A percentile compares a stretch with the other conserved stretches of the same genome.
Conservation (phyloP, 2,888 invertebrate genomes). For the Rhagophthalmus giganteus region DNA sequence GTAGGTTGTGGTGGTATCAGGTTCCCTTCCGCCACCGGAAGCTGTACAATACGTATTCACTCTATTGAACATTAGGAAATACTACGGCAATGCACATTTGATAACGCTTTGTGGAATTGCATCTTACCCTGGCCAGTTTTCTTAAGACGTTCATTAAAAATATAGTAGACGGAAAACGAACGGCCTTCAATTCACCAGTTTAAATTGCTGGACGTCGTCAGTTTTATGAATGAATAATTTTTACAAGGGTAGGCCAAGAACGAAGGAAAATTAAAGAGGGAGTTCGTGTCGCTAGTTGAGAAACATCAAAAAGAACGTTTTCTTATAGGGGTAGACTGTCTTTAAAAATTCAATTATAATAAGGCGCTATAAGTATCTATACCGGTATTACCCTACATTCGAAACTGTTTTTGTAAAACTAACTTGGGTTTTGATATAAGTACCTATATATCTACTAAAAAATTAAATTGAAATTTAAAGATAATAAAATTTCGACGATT, state of each 20-base stretch:
- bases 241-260: slow-evolving; percentile 4
- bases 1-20: slow-evolving; percentile 38
- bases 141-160: slow-evolving; percentile 14
- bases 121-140: slow-evolving; percentile 19
- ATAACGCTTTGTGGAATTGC: slow-evolving; percentile 25
- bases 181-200: slow-evolving; percentile 22
- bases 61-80: slow-evolving; percentile 30
- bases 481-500: too few relatives aligned
- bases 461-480: too few relatives aligned
- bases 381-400: too few relatives aligned
- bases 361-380: too few relatives aligned
- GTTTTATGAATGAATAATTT: slow-evolving; percentile 11
- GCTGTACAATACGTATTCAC: slow-evolving; percentile 39
- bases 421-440: too few relatives aligned
- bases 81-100: slow-evolving; percentile 25
- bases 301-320: too few relatives aligned
- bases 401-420: too few relatives aligned
- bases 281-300: too few relatives aligned
- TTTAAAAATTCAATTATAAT: too few relatives aligned
- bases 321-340: too few relatives aligned
- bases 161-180: slow-evolving; percentile 25
- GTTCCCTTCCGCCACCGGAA: slow-evolving; percentile 42
- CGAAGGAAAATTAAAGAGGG: too few relatives aligned
- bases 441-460: too few relatives aligned
- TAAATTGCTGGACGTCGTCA: slow-evolving; percentile 5